Base-by-base conservation (phyloP, 2,888 invertebrate species). In the Oscheius sp. region DNA sequence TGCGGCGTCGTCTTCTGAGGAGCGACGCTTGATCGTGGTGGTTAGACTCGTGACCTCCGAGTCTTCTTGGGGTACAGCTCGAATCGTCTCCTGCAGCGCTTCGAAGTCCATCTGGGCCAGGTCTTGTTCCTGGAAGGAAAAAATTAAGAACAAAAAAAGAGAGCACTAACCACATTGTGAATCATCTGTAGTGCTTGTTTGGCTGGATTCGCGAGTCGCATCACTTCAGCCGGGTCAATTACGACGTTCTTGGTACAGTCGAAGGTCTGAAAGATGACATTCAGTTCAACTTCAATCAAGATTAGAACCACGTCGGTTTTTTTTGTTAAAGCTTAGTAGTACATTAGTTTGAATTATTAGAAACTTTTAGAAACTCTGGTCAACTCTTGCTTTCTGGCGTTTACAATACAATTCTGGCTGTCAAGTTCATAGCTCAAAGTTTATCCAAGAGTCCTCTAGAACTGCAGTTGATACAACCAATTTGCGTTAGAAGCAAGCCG, bases 171-270 rank as follows among this genome's bases (percentile, higher is more conserved):
- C 7, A 63, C 29, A 21, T 47, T 63, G 29, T 48, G 47, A 47
- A 63, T 63, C 29, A 10, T 48, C 5, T 63, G 4, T n/a, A 63
- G 29, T 9, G 63, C 63, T 21, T 63, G 4, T 48, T 48, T 47
- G 1, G 32, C 48, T 29, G 63, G 63, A 9, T 29, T 4, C 3
- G 63, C 47, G 7, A 29, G 48, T 21, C 73, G 50, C 57, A 75
- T 74, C 3, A 79, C 76, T 1, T 35, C 62, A 13, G 74, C 51
- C 37, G 81, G 81, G 70, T 82, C 81, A 51, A 82, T 75, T 2
- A 79, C 78, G 35, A 79, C 79, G 57, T 82, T 82, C 47, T 76
- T 65, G 1, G 81, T 82, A 51, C 81, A 82, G 58, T 78, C 79
- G 57, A 75, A 63, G 10, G 62, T 62, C 73, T 73, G 59, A 35